Evolutionary conservation across 2,888 invertebrate genomes (phyloP), one percentile per base, ranked within the genome.

Genomic region (Agrotis ipsilon): DNA sequence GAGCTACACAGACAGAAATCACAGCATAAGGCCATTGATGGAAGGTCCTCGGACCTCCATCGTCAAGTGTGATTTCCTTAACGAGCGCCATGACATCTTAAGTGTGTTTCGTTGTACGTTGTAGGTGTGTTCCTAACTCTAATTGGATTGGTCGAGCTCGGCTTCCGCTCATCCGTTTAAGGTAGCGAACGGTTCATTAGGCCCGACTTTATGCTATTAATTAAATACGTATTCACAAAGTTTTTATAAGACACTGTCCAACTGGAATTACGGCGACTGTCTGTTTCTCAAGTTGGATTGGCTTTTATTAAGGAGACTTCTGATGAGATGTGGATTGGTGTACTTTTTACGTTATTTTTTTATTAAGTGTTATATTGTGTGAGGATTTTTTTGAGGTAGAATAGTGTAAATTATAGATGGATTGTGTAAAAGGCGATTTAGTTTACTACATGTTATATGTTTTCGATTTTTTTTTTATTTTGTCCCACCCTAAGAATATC

Each of bases 81-180:
- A 93, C 92, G 91, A 94, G 87, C 72, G 69, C 72, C 85, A 84
- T 87, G 89, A 91, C 88, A 90, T 94, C 93, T 93, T 94, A 93
- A 94, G 94, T 92, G 92, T 93, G 89, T 94, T 94, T 91, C 90
- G 88, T 88, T 94, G 93, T 94, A 93, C 90, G 87, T 87, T 93
- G 92, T 94, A 93, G 91, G 91, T 93, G 90, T 92, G 88, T 92
- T 92, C 88, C 91, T 87, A 90, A 87, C 88, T 87, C 87, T 95
- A 96, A 95, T 96, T 95, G 95, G 94, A 95, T 95, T 87, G 88
- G 88, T 83, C 82, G 87, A 86, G 83, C 91, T 90, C 90, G 94
- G 92, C 94, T 94, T 93, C 92, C 90, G 90, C 88, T 94, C 92
- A 95, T 94, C 95, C 94, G 92, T 93, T 94, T 95, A 94, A 92